phyloP scores from a whole-genome alignment of 2,113 vertebrate species.

The Solea solea region DNA sequence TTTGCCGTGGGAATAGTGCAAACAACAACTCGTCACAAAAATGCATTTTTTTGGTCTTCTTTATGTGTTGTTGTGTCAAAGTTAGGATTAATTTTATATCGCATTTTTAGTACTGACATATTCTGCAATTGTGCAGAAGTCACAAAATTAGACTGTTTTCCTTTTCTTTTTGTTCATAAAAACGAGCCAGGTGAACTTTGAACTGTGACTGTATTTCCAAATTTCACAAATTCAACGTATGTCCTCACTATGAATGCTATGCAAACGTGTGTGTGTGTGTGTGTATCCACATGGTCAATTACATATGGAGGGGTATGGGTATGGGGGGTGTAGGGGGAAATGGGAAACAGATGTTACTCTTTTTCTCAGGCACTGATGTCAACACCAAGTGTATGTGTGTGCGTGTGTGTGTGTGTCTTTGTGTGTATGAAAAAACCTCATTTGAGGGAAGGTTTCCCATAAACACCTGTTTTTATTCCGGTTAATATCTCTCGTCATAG shows the following conservation, averaged over 20 bases:
- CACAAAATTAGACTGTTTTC: too few species aligned
- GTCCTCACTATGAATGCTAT: background rate
- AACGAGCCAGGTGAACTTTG: too few species aligned
- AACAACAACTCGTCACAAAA: too few species aligned
- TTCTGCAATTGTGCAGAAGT: too few species aligned
- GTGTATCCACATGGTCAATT: constrained; percentile 49
- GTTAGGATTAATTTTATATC: too few species aligned
- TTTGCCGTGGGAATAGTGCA: too few species aligned
- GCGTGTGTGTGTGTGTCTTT: constrained; percentile 8
- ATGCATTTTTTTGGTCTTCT: too few species aligned
- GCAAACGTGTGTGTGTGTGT: constrained; percentile 21
- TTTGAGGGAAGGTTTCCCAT: constrained; percentile 61
- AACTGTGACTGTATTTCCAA: too few species aligned
- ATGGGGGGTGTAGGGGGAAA: constrained; percentile 32
- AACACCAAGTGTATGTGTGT: constrained; percentile 45
- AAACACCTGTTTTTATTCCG: constrained; percentile 76
- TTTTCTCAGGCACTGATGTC: constrained; percentile 52
- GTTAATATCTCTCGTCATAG: constrained; percentile 64
- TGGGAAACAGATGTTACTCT: constrained; percentile 67
- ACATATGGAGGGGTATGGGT: constrained; percentile 2
- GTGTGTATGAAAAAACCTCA: constrained; percentile 23
- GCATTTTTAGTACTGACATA: too few species aligned
- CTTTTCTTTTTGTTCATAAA: too few species aligned
- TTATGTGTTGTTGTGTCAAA: too few species aligned
- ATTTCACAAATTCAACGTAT: too few species aligned